phyloP scores from a whole-genome alignment of 2,113 vertebrate genomes.

The Probosciger aterrimus region DNA sequence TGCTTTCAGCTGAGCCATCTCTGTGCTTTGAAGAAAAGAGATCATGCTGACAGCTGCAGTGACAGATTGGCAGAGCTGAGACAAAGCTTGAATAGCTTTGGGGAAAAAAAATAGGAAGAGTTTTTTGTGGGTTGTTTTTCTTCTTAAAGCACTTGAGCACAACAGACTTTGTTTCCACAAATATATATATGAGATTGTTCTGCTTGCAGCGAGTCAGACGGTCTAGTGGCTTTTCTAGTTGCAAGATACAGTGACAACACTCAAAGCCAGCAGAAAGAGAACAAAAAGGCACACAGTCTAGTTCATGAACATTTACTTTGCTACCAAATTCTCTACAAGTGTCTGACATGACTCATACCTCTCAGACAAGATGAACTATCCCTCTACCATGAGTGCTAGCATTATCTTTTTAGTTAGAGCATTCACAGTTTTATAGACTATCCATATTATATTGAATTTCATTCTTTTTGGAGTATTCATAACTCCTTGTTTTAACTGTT shows the following conservation, averaged over 20 bases:
- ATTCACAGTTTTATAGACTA: not conserved
- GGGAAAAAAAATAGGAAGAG: not conserved
- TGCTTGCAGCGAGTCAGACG: not conserved
- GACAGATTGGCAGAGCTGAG: conserved; percentile 28
- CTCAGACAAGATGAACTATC: not conserved
- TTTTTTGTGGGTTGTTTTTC: not conserved
- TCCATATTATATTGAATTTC: not conserved
- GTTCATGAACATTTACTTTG: not conserved
- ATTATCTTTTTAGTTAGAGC: not conserved
- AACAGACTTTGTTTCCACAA: conserved; percentile 15
- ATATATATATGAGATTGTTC: not conserved
- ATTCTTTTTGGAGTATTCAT: not conserved
- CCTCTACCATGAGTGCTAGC: not conserved
- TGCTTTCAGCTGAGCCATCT: conserved; percentile 3
- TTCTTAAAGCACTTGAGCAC: not conserved
- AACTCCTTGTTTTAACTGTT: not conserved
- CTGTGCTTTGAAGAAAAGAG: conserved; percentile 12
- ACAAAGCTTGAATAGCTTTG: conserved; percentile 18
- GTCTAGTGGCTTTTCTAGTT: not conserved
- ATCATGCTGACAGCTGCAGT: conserved; percentile 40
- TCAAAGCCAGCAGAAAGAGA: not conserved
- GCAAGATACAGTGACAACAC: not conserved
- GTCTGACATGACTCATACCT: not conserved
- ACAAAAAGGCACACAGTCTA: not conserved
- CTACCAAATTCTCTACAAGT: not conserved